Evolutionary conservation across 2,113 vertebrate species (phyloP).

Genomic region (Athene noctua): DNA sequence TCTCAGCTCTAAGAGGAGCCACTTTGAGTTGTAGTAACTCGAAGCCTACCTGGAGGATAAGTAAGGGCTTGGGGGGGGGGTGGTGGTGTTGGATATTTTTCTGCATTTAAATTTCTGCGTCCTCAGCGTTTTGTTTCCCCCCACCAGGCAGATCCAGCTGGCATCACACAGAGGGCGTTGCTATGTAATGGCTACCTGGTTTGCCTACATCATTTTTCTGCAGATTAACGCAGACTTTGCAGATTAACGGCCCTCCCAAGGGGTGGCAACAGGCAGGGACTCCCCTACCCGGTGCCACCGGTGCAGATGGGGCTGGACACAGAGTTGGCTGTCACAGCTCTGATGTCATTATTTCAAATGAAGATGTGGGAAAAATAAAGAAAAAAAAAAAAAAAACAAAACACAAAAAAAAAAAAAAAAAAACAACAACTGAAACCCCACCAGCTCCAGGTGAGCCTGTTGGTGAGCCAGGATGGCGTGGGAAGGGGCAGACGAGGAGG

Average conservation of each 20-base stretch:
- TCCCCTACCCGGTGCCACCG: rapidly evolving
- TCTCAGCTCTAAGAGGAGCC: rapidly evolving
- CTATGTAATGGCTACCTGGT: rapidly evolving
- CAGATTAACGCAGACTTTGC: too few relatives aligned
- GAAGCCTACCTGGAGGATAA: background rate
- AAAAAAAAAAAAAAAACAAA: background rate
- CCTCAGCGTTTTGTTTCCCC: background rate
- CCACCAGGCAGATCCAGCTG: rapidly evolving
- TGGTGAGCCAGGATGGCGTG: background rate
- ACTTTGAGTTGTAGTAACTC: rapidly evolving
- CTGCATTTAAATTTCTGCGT: background rate
- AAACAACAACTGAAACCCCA: background rate
- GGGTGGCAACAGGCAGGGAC: too few relatives aligned
- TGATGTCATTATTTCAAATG: background rate
- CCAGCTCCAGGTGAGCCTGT: rapidly evolving
- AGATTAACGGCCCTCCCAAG: too few relatives aligned
- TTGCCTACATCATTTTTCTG: background rate
- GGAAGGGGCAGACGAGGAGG: background rate
- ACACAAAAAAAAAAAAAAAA: background rate
- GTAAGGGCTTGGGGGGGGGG: rapidly evolving
- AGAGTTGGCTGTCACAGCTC: rapidly evolving
- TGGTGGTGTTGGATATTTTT: background rate
- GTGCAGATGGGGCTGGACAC: rapidly evolving
- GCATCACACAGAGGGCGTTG: too few relatives aligned
- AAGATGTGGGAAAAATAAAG: too few relatives aligned